Evolutionary conservation across 2,797 vertebrate genomes (phyloP).

Genomic region (Setipinna tenuifilis): DNA sequence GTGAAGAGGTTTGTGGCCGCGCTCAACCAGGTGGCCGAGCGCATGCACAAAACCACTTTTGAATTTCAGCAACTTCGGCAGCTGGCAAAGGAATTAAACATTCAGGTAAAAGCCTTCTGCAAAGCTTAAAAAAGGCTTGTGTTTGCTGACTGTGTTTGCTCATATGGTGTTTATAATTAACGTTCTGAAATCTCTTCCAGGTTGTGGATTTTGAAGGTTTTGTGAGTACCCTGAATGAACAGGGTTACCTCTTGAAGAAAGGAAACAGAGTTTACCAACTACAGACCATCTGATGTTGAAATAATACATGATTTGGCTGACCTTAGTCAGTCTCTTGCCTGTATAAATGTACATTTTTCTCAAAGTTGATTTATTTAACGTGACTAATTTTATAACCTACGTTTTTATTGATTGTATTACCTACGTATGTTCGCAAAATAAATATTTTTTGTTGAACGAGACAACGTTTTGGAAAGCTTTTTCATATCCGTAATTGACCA

Average conservation of each 20-base stretch:
- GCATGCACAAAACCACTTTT: conserved; percentile 87
- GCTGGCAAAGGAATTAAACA: conserved; percentile 81
- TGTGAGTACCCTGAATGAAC: conserved; percentile 91
- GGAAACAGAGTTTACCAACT: conserved; percentile 89
- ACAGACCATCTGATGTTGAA: conserved; percentile 81
- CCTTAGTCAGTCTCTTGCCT: neutral
- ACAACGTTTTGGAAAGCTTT: neutral
- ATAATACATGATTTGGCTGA: neutral
- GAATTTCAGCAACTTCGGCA: conserved; percentile 85
- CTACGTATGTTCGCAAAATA: no score
- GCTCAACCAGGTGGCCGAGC: conserved; percentile 86
- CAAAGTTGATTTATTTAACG: neutral
- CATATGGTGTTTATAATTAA: neutral
- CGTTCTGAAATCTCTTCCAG: conserved; percentile 66
- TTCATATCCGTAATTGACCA: neutral
- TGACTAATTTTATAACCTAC: conserved; percentile 15
- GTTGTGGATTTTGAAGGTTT: conserved; percentile 92
- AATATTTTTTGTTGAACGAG: conserved; percentile 8
- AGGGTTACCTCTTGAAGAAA: conserved; percentile 95
- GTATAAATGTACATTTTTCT: neutral
- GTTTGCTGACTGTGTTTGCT: neutral
- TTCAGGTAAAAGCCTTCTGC: conserved; percentile 75
- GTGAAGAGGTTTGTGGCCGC: conserved; percentile 89
- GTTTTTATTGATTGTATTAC: neutral
- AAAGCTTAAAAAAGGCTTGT: neutral